A percentile compares a stretch with the other conserved stretches of the same genome.
phyloP scores from a whole-genome alignment of 2,888 invertebrate species.

The Ypsolopha sequella region DNA sequence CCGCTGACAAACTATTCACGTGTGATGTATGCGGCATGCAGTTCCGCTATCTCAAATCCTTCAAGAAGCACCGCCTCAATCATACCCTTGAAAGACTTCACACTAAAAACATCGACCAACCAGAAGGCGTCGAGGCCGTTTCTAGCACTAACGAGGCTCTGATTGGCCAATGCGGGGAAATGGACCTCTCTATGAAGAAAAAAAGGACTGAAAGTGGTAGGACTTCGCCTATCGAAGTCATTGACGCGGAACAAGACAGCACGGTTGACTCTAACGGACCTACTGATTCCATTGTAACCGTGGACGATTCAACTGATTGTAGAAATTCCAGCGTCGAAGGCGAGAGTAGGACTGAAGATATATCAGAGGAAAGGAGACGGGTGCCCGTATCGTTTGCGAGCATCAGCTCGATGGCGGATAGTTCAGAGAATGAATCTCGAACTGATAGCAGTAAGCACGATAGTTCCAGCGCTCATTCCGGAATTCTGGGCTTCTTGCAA shows the following conservation, averaged over 20 bases:
- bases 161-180: slow-evolving; percentile 67
- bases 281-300: slow-evolving; percentile 57
- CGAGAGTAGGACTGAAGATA: slow-evolving; percentile 41
- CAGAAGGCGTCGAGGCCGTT: slow-evolving; percentile 74
- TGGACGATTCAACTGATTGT: slow-evolving; percentile 59
- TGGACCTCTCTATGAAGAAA: slow-evolving; percentile 70
- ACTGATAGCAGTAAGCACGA: slow-evolving; percentile 58
- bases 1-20: slow-evolving; percentile 90
- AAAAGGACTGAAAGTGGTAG: slow-evolving; percentile 47
- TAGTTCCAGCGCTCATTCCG: slow-evolving; percentile 67
- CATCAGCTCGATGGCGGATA: slow-evolving; percentile 65
- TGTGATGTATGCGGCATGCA: slow-evolving; percentile 95
- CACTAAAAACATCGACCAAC: slow-evolving; percentile 71
- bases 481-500: slow-evolving; percentile 75
- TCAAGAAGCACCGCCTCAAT: slow-evolving; percentile 90
- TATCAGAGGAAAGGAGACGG: slow-evolving; percentile 37
- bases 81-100: slow-evolving; percentile 88
- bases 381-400: slow-evolving; percentile 64
- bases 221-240: slow-evolving; percentile 57
- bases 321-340: slow-evolving; percentile 52
- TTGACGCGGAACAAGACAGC: slow-evolving; percentile 76
- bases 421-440: slow-evolving; percentile 62
- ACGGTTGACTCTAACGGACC: slow-evolving; percentile 78
- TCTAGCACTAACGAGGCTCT: slow-evolving; percentile 79
- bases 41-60: slow-evolving; percentile 89